A percentile compares a stretch with the other conserved stretches of the same genome.
Conservation (phyloP, 2,888 invertebrate genomes). For the Dioctria linearis region DNA sequence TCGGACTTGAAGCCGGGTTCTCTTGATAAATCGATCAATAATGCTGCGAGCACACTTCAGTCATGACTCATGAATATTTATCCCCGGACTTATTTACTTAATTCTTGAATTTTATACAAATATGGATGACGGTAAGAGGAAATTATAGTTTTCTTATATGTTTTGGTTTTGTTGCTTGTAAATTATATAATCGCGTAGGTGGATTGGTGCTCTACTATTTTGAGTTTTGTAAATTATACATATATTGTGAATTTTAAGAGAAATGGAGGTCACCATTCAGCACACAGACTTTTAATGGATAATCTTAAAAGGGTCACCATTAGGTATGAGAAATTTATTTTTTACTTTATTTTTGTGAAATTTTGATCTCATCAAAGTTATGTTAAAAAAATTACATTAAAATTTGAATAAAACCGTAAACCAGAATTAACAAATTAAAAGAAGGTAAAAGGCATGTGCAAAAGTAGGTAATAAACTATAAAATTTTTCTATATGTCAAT, state of each 20-base stretch:
- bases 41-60: constrained; percentile 50
- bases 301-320: too few relatives aligned
- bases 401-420: constrained; percentile 36
- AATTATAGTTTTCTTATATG: not conserved
- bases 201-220: not conserved
- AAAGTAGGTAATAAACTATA: not conserved
- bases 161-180: not conserved
- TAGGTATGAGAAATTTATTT: too few relatives aligned
- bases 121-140: constrained; percentile 39
- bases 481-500: constrained; percentile 43
- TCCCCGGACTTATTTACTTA: constrained; percentile 48
- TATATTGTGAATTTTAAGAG: too few relatives aligned
- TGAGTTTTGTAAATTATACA: not conserved
- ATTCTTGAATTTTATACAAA: constrained; percentile 35
- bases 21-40: constrained; percentile 53
- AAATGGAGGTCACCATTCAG: not conserved
- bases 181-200: constrained; percentile 7
- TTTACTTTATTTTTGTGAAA: too few relatives aligned
- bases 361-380: too few relatives aligned
- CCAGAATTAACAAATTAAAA: constrained; percentile 11
- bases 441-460: not conserved
- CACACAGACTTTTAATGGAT: too few relatives aligned
- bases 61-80: constrained; percentile 52
- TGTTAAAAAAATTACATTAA: not conserved
- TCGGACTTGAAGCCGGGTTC: not conserved